phyloP scores from a whole-genome alignment of 2,888 invertebrate genomes.

The Thymelicus lineola region DNA sequence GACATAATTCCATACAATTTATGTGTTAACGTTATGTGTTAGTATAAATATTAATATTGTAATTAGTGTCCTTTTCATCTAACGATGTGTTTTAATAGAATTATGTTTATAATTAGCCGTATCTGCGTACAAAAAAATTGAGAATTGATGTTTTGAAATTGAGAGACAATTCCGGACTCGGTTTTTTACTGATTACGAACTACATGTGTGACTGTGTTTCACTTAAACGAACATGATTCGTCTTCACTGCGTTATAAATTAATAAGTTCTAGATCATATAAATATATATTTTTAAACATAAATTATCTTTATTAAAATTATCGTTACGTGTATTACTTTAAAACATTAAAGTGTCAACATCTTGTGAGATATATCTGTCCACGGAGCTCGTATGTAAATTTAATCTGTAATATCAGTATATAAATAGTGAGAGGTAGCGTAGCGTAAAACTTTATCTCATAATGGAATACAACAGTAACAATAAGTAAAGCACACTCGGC shows the following conservation, averaged over 20 bases:
- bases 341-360: slow-evolving; percentile 10
- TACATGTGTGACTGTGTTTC: slow-evolving; percentile 47
- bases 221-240: slow-evolving; percentile 50
- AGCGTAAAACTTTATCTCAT: slow-evolving; percentile 67
- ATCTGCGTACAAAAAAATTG: slow-evolving; percentile 35
- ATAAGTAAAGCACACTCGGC: slow-evolving; percentile 53
- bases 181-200: slow-evolving; percentile 54
- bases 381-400: slow-evolving; percentile 67
- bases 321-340: slow-evolving; percentile 17
- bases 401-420: slow-evolving; percentile 73
- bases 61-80: slow-evolving; percentile 74
- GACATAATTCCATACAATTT: slow-evolving; percentile 49
- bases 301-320: slow-evolving; percentile 42
- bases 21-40: slow-evolving; percentile 65
- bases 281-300: slow-evolving; percentile 65
- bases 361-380: slow-evolving; percentile 55
- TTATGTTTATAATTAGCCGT: slow-evolving; percentile 66
- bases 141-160: slow-evolving; percentile 47
- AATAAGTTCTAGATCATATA: slow-evolving; percentile 84
- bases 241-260: slow-evolving; percentile 57
- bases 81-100: slow-evolving; percentile 63
- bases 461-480: slow-evolving; percentile 62
- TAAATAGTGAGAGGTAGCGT: slow-evolving; percentile 80
- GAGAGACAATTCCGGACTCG: slow-evolving; percentile 44
- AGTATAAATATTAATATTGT: slow-evolving; percentile 70